Percentiles rank a stretch among this genome's conserved stretches.
Evolutionary conservation across 2,888 invertebrate genomes (phyloP).

Genomic region (Epicampocera succincta): DNA sequence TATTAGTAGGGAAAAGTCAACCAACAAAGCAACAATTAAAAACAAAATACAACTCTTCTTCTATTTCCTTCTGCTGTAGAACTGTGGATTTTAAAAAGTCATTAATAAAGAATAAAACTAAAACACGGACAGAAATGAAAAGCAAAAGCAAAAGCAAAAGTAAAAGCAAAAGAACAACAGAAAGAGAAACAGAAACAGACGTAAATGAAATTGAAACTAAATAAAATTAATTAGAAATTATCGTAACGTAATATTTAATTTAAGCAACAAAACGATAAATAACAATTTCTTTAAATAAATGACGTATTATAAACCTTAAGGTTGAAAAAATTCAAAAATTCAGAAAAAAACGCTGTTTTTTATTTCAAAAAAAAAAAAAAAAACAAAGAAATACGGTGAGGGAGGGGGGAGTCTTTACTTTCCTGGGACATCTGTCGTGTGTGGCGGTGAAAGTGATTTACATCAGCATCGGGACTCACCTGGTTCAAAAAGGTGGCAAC

Average conservation of each 20-base stretch:
- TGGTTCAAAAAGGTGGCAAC: no score
- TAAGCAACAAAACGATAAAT: slow-evolving; percentile 62
- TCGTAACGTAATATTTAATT: slow-evolving; percentile 51
- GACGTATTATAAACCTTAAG: slow-evolving; percentile 68
- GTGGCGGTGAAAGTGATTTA: no score
- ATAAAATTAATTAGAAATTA: slow-evolving; percentile 55
- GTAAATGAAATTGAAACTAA: slow-evolving; percentile 63
- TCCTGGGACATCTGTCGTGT: no score
- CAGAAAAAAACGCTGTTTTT: slow-evolving; percentile 14
- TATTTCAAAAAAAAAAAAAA: slow-evolving; percentile 16
- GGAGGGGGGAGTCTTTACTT: no score
- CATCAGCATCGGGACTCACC: no score
- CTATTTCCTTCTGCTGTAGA: slow-evolving; percentile 61
- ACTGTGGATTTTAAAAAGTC: slow-evolving; percentile 47
- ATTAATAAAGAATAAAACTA: background rate
- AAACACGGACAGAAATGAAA: slow-evolving; percentile 16
- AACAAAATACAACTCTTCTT: slow-evolving; percentile 34
- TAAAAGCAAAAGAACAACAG: no score
- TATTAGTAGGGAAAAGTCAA: slow-evolving; percentile 69
- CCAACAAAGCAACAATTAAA: slow-evolving; percentile 28
- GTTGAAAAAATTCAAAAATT: slow-evolving; percentile 58
- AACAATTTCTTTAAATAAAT: slow-evolving; percentile 71
- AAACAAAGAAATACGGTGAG: no score
- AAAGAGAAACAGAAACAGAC: no score
- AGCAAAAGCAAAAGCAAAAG: slow-evolving; percentile 6